These are phyloP conservation scores for Petrocephalus microphthalmus DNA, from an alignment of 2,113 vertebrate genomes.

Conservation along the genomic window DNA sequence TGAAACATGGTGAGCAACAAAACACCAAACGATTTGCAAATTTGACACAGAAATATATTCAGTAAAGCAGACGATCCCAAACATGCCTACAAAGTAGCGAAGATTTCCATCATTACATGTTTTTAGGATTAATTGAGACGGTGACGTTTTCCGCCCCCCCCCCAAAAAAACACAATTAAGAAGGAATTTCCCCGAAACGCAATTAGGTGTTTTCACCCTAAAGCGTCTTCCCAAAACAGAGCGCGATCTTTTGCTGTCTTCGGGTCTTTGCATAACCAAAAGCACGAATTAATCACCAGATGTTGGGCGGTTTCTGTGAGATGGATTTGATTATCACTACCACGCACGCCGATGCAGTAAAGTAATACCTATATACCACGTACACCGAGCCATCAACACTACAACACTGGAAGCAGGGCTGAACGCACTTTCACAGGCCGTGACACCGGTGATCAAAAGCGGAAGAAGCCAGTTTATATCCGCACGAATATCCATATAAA, in stretches of 20 bases:
- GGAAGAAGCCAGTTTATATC: not conserved
- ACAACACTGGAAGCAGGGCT: not conserved
- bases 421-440: not conserved
- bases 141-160: not conserved
- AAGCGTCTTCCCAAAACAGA: not conserved
- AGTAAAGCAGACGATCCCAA: not conserved
- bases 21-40: not conserved
- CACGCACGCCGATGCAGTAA: not conserved
- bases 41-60: not conserved
- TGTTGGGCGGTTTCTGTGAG: not conserved
- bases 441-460: not conserved
- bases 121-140: not conserved
- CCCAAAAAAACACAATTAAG: not conserved
- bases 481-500: not conserved
- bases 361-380: not conserved
- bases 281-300: not conserved
- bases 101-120: not conserved
- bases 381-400: not conserved
- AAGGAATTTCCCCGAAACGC: not conserved
- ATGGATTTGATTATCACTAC: not conserved
- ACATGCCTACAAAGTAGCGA: not conserved
- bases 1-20: not conserved
- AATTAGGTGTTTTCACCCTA: not conserved
- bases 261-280: slow-evolving; percentile 3
- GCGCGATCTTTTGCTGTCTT: not conserved